Conservation (phyloP, 2,797 vertebrate genomes). For the Somateria mollissima region DNA sequence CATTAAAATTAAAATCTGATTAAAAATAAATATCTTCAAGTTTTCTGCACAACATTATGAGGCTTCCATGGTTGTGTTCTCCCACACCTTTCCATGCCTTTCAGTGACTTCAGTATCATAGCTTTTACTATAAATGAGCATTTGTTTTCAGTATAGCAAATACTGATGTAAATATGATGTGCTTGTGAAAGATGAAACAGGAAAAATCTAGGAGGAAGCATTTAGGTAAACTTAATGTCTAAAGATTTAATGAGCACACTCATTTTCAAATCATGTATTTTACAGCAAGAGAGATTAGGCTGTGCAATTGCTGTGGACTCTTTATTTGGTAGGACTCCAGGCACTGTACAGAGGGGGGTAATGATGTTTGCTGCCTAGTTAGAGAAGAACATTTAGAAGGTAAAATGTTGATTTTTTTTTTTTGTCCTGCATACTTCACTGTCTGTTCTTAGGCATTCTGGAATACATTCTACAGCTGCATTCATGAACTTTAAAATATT, state of each 20-base stretch:
- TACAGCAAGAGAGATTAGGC: background rate
- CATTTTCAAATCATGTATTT: background rate
- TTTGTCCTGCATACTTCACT: background rate
- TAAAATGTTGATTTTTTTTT: background rate
- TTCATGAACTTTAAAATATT: background rate
- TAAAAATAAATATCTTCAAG: background rate
- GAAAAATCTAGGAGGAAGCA: background rate
- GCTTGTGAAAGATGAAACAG: background rate
- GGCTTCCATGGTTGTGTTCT: background rate
- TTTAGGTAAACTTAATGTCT: background rate
- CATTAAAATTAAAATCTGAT: background rate
- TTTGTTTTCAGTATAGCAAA: background rate
- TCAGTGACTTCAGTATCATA: accelerated
- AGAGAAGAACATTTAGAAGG: background rate
- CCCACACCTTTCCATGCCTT: background rate
- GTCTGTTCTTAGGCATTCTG: background rate
- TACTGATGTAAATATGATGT: background rate
- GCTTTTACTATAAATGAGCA: accelerated
- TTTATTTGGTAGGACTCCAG: background rate
- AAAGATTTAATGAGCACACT: background rate
- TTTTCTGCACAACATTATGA: background rate
- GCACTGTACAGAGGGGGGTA: no score
- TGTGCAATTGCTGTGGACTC: accelerated
- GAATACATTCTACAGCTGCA: background rate
- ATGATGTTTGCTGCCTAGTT: accelerated